Base-by-base conservation (phyloP, 2,888 invertebrate species). In the Ichneumoninae sp. region DNA sequence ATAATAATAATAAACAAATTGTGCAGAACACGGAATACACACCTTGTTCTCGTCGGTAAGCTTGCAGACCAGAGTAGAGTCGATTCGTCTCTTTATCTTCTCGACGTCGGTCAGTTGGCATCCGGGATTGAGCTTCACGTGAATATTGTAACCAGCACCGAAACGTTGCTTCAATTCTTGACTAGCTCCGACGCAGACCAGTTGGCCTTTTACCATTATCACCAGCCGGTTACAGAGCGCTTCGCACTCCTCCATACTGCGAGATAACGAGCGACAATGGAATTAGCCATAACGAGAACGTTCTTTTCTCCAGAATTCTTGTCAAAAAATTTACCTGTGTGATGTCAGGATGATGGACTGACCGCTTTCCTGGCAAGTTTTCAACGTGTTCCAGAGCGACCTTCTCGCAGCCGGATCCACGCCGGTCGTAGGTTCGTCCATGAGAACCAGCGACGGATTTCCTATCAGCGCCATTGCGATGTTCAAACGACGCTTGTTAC, bases 241-340 rank as follows among this genome's bases (percentile, higher is more conserved):
- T 91, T 97, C 97, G 94, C 97, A 97, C 94, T 98, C 97, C 92
- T 97, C 97, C 97, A 98, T 97, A 90, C 97, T 97, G 90, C 16
- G 36, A 36, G 75, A 84, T 83, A 81, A 40, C 66, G 36, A 33
- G 5, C 1, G 4, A 26, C n/a, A 30, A 1, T 13, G 13, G 10
- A 26, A 30, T 60, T 60, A 57, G 33, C 6, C 33, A 4, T 60
- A 0, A 60, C 22, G 7, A 22, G 8, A 26, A 26, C 8, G 6
- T 33, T 33, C 7, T 36, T 40, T 40, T 10, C 10, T 40, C 8
- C 10, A 10, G 40, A 40, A 8, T 40, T 40, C 40, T 40, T 40
- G 40, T 26, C 13, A n/a, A n/a, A 36, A 72, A 40, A 86, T 69
- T 86, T 90, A 96, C 96, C 96, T 96, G 92, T 96, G 96, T 0